A percentile compares a stretch with the other conserved stretches of the same genome.
These are phyloP conservation scores for Cuculus canorus DNA, from an alignment of 2,797 vertebrate species.

Conservation along the genomic window DNA sequence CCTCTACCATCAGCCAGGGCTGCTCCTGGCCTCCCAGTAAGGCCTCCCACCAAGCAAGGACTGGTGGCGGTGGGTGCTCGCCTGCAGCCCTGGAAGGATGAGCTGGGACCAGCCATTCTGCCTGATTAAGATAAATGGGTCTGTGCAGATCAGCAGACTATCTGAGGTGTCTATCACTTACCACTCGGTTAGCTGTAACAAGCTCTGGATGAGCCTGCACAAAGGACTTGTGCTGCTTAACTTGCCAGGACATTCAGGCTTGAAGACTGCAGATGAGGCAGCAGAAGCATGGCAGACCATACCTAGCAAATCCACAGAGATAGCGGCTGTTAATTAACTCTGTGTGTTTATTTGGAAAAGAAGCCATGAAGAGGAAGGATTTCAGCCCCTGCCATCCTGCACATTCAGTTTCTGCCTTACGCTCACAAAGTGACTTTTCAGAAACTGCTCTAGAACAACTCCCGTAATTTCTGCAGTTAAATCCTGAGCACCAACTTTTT, in stretches of 20 bases:
- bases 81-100: neutral
- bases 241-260: neutral
- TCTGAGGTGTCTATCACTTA: slow-evolving; percentile 37
- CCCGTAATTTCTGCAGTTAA: neutral
- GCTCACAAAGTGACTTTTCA: neutral
- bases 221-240: neutral
- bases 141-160: slow-evolving; percentile 19
- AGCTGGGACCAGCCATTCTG: neutral
- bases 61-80: neutral
- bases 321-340: slow-evolving; percentile 36
- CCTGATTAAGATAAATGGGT: slow-evolving; percentile 56
- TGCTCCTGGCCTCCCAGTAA: neutral
- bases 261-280: slow-evolving; percentile 57
- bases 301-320: slow-evolving; percentile 16
- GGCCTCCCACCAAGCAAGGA: slow-evolving; percentile 56
- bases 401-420: rapidly evolving
- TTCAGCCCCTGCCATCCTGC: neutral
- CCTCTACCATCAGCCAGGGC: neutral
- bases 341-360: slow-evolving; percentile 49
- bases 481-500: rapidly evolving
- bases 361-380: neutral
- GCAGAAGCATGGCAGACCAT: neutral
- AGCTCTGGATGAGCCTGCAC: neutral
- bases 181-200: slow-evolving; percentile 36
- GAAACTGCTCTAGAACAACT: neutral